Evolutionary conservation across 2,113 vertebrate genomes (phyloP).

Genomic region (Abramis brama): DNA sequence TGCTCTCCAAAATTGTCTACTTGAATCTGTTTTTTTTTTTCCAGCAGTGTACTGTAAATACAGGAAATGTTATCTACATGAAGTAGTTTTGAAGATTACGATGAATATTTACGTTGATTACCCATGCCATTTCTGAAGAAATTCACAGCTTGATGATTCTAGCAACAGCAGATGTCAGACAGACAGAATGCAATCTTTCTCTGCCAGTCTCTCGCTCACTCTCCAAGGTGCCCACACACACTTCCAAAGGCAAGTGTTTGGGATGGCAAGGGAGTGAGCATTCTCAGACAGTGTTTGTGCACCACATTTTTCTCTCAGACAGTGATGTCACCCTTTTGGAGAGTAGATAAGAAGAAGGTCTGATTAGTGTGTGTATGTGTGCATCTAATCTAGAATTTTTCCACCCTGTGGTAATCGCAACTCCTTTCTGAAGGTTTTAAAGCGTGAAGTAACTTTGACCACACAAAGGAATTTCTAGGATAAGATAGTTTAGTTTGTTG

Average conservation of each 20-base stretch:
- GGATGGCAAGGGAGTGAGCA: conserved; percentile 37
- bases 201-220: background rate
- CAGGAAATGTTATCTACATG: background rate
- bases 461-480: background rate
- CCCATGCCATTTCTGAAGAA: conserved; percentile 48
- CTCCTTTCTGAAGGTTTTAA: background rate
- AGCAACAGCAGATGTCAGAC: conserved; percentile 42
- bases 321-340: conserved; percentile 56
- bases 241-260: conserved; percentile 33
- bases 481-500: background rate
- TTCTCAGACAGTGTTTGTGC: conserved; percentile 57
- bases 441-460: background rate
- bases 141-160: conserved; percentile 44
- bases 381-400: conserved; percentile 35
- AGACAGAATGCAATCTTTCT: conserved; percentile 25
- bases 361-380: conserved; percentile 45
- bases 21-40: background rate
- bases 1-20: too few species aligned
- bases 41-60: background rate
- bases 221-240: conserved; percentile 10
- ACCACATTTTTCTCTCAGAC: conserved; percentile 53
- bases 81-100: background rate
- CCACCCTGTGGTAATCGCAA: conserved; percentile 33
- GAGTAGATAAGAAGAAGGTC: conserved; percentile 50
- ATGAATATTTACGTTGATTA: conserved; percentile 34